Conservation (phyloP, 1,140 invertebrate genomes). For the Trinorchestia longiramus region DNA sequence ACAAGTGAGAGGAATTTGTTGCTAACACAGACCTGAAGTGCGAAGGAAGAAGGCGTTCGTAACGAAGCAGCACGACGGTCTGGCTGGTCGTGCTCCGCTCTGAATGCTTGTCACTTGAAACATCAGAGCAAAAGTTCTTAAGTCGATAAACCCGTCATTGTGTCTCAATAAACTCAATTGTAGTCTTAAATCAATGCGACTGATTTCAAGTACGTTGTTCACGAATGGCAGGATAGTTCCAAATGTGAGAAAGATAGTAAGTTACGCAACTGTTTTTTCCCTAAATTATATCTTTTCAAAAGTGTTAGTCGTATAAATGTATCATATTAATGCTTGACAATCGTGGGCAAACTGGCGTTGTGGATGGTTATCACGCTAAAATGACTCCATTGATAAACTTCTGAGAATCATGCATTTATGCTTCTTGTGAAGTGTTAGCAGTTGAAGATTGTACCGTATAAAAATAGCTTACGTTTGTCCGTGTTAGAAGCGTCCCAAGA, state of each 20-base stretch:
- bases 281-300: too few species aligned
- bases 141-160: constrained; percentile 48
- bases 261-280: too few species aligned
- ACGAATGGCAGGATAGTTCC: not conserved
- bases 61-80: constrained; percentile 2
- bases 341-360: too few species aligned
- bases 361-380: too few species aligned
- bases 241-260: not conserved
- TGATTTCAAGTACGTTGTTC: constrained; percentile 26
- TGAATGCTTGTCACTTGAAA: constrained; percentile 46
- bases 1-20: not conserved
- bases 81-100: not conserved
- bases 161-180: constrained; percentile 54
- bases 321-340: too few species aligned
- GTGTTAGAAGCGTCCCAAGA: too few species aligned
- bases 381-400: too few species aligned
- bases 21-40: not conserved
- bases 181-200: constrained; percentile 4
- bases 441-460: too few species aligned
- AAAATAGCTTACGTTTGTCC: too few species aligned
- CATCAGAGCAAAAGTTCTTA: constrained; percentile 48
- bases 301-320: too few species aligned
- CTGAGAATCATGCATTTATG: too few species aligned
- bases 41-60: not conserved
- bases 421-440: too few species aligned